Evolutionary conservation across 2,113 vertebrate species (phyloP), one percentile per base, ranked within the genome.

Genomic region (Clinocottus analis): DNA sequence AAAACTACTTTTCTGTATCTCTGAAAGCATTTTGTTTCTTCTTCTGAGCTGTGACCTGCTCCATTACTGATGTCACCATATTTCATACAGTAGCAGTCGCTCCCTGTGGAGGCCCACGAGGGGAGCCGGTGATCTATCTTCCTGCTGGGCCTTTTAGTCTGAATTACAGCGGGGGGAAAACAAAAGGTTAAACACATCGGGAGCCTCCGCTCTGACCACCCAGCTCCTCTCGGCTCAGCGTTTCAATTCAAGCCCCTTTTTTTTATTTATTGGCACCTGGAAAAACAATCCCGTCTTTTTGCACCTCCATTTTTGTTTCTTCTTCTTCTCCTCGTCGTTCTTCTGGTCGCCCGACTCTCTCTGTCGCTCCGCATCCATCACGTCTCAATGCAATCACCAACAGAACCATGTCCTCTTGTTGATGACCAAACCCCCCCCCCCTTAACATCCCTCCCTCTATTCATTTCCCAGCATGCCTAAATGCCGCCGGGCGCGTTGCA

Each of bases 111-210:
- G 0, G 70, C 2, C 5, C 79, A 70, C 72, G 62, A 63, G 82
- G 72, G 75, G 78, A 29, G 16, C 31, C 14, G 29, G 67, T 80
- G 6, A 85, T 90, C 65, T 35, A 68, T 87, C 85, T 80, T 84
- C 81, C 89, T 27, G 72, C 79, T 71, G 83, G 45, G 79, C 71
- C 60, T 91, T 39, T 90, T 76, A 83, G 75, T 71, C 80, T 86
- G 90, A 91, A 72, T 89, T 82, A 87, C 71, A 71, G 75, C 69
- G 49, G 78, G 21, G 7, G 19, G 79, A 58, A 77, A 84, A 86
- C 83, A 91, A 91, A 87, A 83, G 87, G 83, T 87, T 87, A 85
- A 86, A 85, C 80, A 53, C 83, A 61, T 81, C 37, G 77, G 76
- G 71, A 75, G 75, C 75, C 85, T 72, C 72, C 21, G 67, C 81